phyloP scores from a whole-genome alignment of 2,797 vertebrate species.

The Cirrhinus molitorella region DNA sequence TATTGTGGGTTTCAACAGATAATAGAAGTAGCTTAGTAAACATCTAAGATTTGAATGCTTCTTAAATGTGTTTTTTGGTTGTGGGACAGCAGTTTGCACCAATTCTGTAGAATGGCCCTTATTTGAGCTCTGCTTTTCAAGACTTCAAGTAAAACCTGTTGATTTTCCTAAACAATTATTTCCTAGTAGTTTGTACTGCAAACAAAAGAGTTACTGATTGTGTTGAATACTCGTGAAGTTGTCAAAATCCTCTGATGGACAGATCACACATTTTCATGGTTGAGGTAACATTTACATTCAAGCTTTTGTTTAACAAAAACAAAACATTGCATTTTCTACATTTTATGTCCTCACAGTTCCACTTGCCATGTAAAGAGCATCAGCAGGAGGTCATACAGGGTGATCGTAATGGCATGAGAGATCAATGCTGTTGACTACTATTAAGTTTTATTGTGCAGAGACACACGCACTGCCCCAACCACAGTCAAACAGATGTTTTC shows the following conservation, averaged over 20 bases:
- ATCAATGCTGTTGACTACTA: slow-evolving; percentile 38
- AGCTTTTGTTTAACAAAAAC: slow-evolving; percentile 2
- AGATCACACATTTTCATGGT: slow-evolving; percentile 20
- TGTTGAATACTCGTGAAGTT: not conserved
- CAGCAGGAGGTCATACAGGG: not conserved
- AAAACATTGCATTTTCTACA: not conserved
- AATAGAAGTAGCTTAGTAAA: too few relatives aligned
- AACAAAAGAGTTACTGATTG: not conserved
- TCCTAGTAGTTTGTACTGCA: not conserved
- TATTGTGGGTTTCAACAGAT: too few relatives aligned
- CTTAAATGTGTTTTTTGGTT: too few relatives aligned
- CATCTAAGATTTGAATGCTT: too few relatives aligned
- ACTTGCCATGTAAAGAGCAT: slow-evolving; percentile 7
- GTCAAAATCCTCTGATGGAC: not conserved
- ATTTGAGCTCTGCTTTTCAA: not conserved
- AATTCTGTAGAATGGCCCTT: too few relatives aligned
- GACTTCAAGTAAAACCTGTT: not conserved
- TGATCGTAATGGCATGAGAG: not conserved
- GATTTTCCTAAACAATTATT: not conserved
- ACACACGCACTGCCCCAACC: not conserved
- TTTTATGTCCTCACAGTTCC: not conserved
- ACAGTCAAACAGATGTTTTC: slow-evolving; percentile 30
- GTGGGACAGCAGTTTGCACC: too few relatives aligned
- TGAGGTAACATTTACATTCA: not conserved
- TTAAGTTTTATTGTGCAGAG: not conserved